phyloP scores from a whole-genome alignment of 2,113 vertebrate species.

The Monopterus albus region DNA sequence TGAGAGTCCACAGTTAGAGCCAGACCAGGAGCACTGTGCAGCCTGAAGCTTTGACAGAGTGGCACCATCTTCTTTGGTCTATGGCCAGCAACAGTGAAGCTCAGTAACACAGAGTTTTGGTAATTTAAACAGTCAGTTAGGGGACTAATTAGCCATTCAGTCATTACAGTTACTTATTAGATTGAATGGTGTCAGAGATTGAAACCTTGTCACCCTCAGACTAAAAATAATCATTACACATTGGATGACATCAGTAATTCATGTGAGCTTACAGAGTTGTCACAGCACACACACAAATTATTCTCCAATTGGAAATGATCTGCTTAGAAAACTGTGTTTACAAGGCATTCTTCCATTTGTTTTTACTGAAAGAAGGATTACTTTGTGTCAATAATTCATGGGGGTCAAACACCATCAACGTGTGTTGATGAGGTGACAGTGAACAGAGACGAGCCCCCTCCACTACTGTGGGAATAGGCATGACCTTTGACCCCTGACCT shows the following conservation, averaged over 20 bases:
- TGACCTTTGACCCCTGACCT: slow-evolving; percentile 70
- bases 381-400: slow-evolving; percentile 9
- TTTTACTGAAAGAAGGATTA: slow-evolving; percentile 23
- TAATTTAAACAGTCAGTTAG: slow-evolving; percentile 49
- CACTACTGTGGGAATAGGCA: slow-evolving; percentile 74
- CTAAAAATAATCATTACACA: slow-evolving; percentile 57
- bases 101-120: slow-evolving; percentile 13
- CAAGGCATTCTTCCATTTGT: slow-evolving; percentile 15
- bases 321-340: slow-evolving; percentile 29
- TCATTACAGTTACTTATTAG: slow-evolving; percentile 60
- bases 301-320: slow-evolving; percentile 21
- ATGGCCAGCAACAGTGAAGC: not conserved
- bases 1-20: slow-evolving; percentile 4
- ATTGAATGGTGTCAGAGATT: slow-evolving; percentile 52
- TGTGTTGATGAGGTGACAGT: slow-evolving; percentile 67
- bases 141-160: slow-evolving; percentile 58
- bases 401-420: slow-evolving; percentile 41
- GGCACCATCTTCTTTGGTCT: slow-evolving; percentile 13
- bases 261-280: slow-evolving; percentile 3
- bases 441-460: slow-evolving; percentile 68
- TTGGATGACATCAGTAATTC: slow-evolving; percentile 23
- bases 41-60: not conserved
- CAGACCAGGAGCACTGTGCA: not conserved
- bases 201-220: slow-evolving; percentile 33
- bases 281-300: not conserved